Percentiles rank a stretch among this genome's conserved stretches.
phyloP scores from a whole-genome alignment of 2,797 vertebrate species.

The Ctenochaetus hawaiiensis region DNA sequence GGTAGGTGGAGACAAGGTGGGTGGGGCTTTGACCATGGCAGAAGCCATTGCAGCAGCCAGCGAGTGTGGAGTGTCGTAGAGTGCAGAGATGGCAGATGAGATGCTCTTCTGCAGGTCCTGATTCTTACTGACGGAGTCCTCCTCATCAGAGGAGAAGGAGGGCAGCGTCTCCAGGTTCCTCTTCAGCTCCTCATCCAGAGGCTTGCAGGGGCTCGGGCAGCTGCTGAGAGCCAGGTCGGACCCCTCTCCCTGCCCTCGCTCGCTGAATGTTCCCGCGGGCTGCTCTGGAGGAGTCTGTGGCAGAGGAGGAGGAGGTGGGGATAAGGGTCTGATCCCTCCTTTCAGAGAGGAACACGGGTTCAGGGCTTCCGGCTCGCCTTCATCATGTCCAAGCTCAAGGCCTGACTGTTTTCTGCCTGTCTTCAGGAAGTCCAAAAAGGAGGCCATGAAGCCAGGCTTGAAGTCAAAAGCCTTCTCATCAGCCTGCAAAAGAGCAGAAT shows the following conservation, averaged over 20 bases:
- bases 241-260: constrained; percentile 78
- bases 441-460: constrained; percentile 93
- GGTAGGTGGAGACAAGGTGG: constrained; percentile 62
- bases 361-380: constrained; percentile 43
- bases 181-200: constrained; percentile 93
- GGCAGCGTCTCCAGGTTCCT: constrained; percentile 93
- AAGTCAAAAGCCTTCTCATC: constrained; percentile 92
- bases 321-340: constrained; percentile 78
- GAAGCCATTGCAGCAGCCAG: constrained; percentile 76
- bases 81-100: constrained; percentile 93
- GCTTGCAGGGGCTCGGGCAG: constrained; percentile 91
- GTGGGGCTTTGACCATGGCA: constrained; percentile 70
- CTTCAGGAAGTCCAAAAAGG: constrained; percentile 93
- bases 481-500: constrained; percentile 71
- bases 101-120: constrained; percentile 96
- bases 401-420: constrained; percentile 87
- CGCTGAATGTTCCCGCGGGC: constrained; percentile 57
- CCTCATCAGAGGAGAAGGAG: constrained; percentile 94
- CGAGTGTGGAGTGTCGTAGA: constrained; percentile 88
- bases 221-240: constrained; percentile 85
- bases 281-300: constrained; percentile 55
- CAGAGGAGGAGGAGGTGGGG: constrained; percentile 70
- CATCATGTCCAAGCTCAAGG: constrained; percentile 53
- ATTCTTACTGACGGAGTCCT: constrained; percentile 94
- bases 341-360: constrained; percentile 79